Evolutionary conservation across 2,888 invertebrate species (phyloP), one percentile per base, ranked within the genome.

Genomic region (Andrena haemorrhoa): DNA sequence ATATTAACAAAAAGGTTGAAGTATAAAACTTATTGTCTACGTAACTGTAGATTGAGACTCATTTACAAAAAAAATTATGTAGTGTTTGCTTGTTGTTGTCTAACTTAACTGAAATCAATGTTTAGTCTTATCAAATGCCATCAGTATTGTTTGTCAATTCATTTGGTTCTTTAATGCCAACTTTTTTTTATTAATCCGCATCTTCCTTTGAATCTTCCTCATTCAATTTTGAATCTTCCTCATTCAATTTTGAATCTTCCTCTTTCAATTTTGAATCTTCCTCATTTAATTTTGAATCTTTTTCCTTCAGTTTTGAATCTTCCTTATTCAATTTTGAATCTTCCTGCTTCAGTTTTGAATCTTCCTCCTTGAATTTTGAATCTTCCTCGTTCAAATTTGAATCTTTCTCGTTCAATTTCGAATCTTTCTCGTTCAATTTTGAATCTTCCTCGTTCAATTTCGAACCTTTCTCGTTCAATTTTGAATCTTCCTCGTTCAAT

Each of bases 1-100:
- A 78, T 68, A 33, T 47, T 61, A 68, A 41, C n/a, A 63, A 49
- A 64, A 1, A 10, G 58, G 49, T 6, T 12, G 0, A 20, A 49
- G 23, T 68, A 58, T 23, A 65, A 31, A 33, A 41, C 41, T 23
- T 29, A 10, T 31, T 31, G 20, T 1, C 23, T 49, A 61, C 29
- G 20, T n/a, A 35, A 51, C n/a, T 53, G 6, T 8, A 33, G 7
- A 10, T 12, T 35, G 23, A 31, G 26, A 47, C 47, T 26, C 0
- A 49, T 26, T n/a, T 56, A 4, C 33, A 74, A 35, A 72, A 53
- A 8, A 53, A 53, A 10, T 20, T 0, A 51, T 8, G 1, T 31
- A 71, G 7, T 16, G 47, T 16, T 31, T 20, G 5, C n/a, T 16
- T 49, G 31, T 16, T 61, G 31, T 6, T 60, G 16, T 6, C 20